phyloP scores from a whole-genome alignment of 2,888 invertebrate species.

The Cephalotes varians region DNA sequence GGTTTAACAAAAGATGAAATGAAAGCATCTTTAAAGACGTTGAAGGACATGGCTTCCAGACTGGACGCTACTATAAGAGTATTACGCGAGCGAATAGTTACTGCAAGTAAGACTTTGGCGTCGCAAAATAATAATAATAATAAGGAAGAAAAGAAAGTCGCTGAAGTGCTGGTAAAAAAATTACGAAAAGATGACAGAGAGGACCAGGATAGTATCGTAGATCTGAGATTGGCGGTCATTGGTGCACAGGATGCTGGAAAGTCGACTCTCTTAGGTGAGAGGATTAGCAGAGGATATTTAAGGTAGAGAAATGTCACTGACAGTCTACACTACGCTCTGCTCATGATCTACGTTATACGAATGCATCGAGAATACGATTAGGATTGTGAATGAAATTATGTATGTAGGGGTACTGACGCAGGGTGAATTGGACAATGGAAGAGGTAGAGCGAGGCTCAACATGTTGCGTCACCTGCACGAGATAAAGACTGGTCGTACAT shows the following conservation, averaged over 20 bases:
- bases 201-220: constrained; percentile 93
- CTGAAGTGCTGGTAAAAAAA: constrained; percentile 96
- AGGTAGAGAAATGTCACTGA: constrained; percentile 73
- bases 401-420: constrained; percentile 95
- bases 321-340: constrained; percentile 66
- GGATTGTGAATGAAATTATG: constrained; percentile 31
- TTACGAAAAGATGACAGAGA: constrained; percentile 88
- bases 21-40: constrained; percentile 93
- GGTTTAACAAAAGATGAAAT: constrained; percentile 95
- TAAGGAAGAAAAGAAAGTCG: constrained; percentile 88
- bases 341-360: not conserved
- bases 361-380: not conserved
- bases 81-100: constrained; percentile 89
- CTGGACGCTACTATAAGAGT: constrained; percentile 94
- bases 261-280: constrained; percentile 92
- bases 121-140: constrained; percentile 63
- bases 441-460: constrained; percentile 97
- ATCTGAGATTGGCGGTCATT: constrained; percentile 96
- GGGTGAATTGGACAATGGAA: constrained; percentile 97
- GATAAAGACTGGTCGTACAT: constrained; percentile 96
- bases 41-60: constrained; percentile 95
- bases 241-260: constrained; percentile 99
- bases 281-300: constrained; percentile 78
- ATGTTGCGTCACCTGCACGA: constrained; percentile 98
- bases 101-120: constrained; percentile 74